Percentiles rank a stretch among this genome's conserved stretches.
These are phyloP conservation scores for Zootoca vivipara DNA, from an alignment of 2,113 vertebrate genomes.

Conservation along the genomic window DNA sequence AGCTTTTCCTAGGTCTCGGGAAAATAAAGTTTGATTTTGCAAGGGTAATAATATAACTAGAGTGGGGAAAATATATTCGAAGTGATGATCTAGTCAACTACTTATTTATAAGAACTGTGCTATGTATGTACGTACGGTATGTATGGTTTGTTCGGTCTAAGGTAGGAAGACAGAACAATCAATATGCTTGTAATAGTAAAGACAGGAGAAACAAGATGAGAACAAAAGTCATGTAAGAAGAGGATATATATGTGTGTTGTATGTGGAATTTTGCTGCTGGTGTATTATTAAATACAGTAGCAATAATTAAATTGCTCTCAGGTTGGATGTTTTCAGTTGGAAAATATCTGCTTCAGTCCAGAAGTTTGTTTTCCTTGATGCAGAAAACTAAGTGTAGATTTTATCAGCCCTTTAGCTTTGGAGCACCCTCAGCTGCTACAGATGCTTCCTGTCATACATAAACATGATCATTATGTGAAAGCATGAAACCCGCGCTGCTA, in stretches of 20 bases:
- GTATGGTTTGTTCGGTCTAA: not conserved
- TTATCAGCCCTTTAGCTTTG: slow-evolving; percentile 66
- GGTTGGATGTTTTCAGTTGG: slow-evolving; percentile 13
- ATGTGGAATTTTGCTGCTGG: not conserved
- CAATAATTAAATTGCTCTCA: not conserved
- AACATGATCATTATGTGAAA: slow-evolving; percentile 73
- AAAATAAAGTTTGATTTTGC: slow-evolving; percentile 18
- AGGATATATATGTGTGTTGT: not conserved
- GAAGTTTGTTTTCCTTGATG: slow-evolving; percentile 68
- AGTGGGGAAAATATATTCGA: not conserved
- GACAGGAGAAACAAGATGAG: not conserved
- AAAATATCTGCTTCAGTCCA: slow-evolving; percentile 36
- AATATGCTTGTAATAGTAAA: not conserved
- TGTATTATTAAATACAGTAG: slow-evolving; percentile 32
- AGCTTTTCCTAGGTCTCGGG: not conserved
- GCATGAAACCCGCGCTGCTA: slow-evolving; percentile 67
- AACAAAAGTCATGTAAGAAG: not conserved
- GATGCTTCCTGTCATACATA: slow-evolving; percentile 76
- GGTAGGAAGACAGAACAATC: not conserved
- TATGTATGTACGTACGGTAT: not conserved
- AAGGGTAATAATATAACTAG: not conserved
- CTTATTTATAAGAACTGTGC: not conserved
- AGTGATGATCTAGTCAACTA: not conserved
- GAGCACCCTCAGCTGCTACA: slow-evolving; percentile 74
- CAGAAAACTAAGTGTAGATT: slow-evolving; percentile 72